These are phyloP conservation scores for Nettapus auritus DNA, from an alignment of 2,113 vertebrate genomes.

Conservation along the genomic window DNA sequence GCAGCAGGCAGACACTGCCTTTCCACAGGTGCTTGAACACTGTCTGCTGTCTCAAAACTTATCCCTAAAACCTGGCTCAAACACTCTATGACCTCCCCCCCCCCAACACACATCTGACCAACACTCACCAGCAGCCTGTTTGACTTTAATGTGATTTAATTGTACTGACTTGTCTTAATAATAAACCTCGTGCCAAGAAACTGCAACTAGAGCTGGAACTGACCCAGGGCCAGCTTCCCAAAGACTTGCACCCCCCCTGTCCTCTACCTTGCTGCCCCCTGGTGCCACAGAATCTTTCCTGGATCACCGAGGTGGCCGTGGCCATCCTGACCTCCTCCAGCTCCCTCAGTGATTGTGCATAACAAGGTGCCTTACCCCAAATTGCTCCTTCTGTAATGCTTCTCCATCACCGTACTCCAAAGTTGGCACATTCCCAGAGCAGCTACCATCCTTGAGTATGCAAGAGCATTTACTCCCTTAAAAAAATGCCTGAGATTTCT, in stretches of 20 bases:
- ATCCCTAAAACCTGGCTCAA: not conserved
- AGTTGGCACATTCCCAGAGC: not conserved
- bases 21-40: too few relatives aligned
- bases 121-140: not conserved
- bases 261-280: not conserved
- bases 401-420: not conserved
- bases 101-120: not conserved
- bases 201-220: not conserved
- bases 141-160: not conserved
- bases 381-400: not conserved
- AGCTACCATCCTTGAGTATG: not conserved
- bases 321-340: not conserved
- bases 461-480: not conserved
- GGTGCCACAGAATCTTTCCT: not conserved
- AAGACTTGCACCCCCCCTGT: not conserved
- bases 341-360: accelerated
- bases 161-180: not conserved
- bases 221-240: not conserved
- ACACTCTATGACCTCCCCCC: too few relatives aligned
- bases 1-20: too few relatives aligned
- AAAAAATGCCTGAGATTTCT: not conserved
- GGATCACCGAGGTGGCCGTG: not conserved
- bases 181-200: not conserved
- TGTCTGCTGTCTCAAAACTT: not conserved
- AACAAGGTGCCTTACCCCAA: not conserved